Base-by-base conservation (phyloP, 2,797 vertebrate species). In the Paratrypauchen microcephalus region DNA sequence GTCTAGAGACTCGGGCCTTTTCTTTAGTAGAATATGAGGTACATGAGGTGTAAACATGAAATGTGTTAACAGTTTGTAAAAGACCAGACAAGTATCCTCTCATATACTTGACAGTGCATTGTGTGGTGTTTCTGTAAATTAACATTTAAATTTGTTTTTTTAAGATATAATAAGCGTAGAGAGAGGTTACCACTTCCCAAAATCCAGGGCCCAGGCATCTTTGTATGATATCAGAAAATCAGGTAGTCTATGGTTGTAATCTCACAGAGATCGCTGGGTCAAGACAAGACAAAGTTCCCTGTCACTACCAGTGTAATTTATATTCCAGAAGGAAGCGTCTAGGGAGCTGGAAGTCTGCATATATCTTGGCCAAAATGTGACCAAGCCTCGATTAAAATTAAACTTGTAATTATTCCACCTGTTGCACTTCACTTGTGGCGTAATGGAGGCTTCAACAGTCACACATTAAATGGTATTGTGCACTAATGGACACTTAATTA, bases 1-100 rank as follows among this genome's bases (percentile, higher is more conserved):
- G 97, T 97, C 5, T n/a, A n/a, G 59, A 41, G 59, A 36, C 9
- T 9, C 18, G 21, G 52, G 21, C 21, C 52, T 55, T 55, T 23
- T 12, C 21, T 7, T 9, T 9, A 9, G n/a, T 12, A 52, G 7
- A 21, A 54, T 11, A 8, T 55, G 21, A 23, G 15, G 41, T 12
- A 54, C 52, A 13, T 55, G 21, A 12, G 3, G 52, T 55, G 21
- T 12, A 23, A 55, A 55, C 1, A 12, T 24, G 21, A 55, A 23
- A 54, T 23, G 2, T 23, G n/a, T 23, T 12, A 9, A 55, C 52
- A 54, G 52, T 3, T 52, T 52, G 21, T 9, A 21, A 21, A n/a
- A 52, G 15, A 9, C 11, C 52, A 11, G 50, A 11, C n/a, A 21
- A 11, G n/a, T 12, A 3, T 52, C 50, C 50, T 19, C 18, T 50